phyloP scores from a whole-genome alignment of 2,797 vertebrate genomes.

The Gila robusta region DNA sequence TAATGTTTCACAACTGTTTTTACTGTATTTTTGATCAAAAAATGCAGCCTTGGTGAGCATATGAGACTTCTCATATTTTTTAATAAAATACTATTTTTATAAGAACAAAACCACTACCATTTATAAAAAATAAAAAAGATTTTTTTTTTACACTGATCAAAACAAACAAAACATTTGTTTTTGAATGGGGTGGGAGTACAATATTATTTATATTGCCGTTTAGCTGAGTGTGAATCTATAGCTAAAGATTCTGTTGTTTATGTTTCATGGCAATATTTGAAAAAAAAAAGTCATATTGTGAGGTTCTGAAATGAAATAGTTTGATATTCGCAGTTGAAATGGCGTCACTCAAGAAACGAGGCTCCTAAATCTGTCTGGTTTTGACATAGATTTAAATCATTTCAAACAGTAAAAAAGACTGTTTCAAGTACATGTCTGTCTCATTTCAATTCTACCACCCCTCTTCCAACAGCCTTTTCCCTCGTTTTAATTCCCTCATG shows the following conservation, averaged over 20 bases:
- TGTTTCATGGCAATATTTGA: background rate
- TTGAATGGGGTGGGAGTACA: background rate
- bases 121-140: background rate
- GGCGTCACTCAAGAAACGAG: conserved; percentile 14
- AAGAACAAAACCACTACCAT: background rate
- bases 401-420: conserved; percentile 3
- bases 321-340: background rate
- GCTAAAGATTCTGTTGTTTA: background rate
- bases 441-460: conserved; percentile 64
- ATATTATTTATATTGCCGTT: background rate
- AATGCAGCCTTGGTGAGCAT: background rate
- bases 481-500: conserved; percentile 66
- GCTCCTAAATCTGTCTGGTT: conserved; percentile 26
- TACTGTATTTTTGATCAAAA: background rate
- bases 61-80: background rate
- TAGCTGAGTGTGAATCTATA: background rate
- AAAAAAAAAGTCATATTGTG: background rate
- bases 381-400: conserved; percentile 26
- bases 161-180: too few relatives aligned
- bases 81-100: background rate
- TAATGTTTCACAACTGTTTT: background rate
- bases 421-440: conserved; percentile 62
- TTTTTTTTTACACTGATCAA: too few relatives aligned
- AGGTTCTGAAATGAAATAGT: background rate
- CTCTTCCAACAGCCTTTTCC: conserved; percentile 69